Conservation (phyloP, 2,797 vertebrate species). For the Sebastes oblongus region DNA sequence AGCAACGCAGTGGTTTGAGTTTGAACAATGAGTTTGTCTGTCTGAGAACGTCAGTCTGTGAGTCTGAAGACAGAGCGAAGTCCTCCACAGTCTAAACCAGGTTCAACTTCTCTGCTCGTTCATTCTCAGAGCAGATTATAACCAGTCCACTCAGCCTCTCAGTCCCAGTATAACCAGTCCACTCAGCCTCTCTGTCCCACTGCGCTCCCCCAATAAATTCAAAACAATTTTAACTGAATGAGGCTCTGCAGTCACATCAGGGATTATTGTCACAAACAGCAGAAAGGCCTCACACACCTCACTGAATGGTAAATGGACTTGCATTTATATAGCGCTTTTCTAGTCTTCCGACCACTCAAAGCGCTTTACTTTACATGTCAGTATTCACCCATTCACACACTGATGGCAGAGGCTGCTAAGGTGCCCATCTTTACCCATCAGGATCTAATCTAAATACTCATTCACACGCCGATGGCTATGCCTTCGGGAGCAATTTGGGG, state of each 20-base stretch:
- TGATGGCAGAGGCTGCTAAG: too few relatives aligned
- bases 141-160: too few relatives aligned
- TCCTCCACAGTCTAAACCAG: background rate
- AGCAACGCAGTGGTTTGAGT: background rate
- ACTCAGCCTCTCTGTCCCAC: background rate
- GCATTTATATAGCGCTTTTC: too few relatives aligned
- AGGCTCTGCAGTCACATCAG: background rate
- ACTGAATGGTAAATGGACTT: background rate
- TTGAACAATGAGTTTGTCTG: background rate
- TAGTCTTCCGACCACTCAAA: too few relatives aligned
- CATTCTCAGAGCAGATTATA: background rate
- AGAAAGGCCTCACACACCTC: background rate
- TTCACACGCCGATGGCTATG: too few relatives aligned
- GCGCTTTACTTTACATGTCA: too few relatives aligned
- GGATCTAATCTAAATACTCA: too few relatives aligned
- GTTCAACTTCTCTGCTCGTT: background rate
- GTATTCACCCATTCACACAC: too few relatives aligned
- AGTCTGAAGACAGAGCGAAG: background rate
- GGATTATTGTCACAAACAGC: background rate
- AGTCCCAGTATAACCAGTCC: background rate
- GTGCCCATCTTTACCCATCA: too few relatives aligned
- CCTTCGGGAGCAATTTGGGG: too few relatives aligned
- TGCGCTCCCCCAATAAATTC: background rate
- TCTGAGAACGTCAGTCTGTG: background rate
- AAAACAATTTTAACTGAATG: background rate